These are phyloP conservation scores for Acleris cristana DNA, from an alignment of 2,888 invertebrate genomes.

Conservation along the genomic window DNA sequence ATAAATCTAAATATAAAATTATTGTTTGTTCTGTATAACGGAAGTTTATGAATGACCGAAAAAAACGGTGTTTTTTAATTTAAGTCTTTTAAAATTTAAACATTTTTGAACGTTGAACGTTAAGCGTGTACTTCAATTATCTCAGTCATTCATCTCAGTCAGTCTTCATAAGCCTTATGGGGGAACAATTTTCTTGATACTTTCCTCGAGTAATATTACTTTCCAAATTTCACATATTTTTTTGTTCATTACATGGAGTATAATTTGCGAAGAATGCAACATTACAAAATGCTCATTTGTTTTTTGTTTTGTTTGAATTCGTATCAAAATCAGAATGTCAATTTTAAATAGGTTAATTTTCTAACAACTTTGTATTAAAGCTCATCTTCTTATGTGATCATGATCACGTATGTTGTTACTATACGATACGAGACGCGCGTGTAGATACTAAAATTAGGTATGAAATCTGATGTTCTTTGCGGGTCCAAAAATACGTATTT, in stretches of 20 bases:
- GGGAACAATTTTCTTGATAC: slow-evolving; percentile 62
- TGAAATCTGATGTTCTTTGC: no score
- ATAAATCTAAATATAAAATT: background rate
- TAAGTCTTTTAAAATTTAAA: slow-evolving; percentile 33
- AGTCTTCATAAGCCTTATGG: slow-evolving; percentile 60
- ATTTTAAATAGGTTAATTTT: no score
- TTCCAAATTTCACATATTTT: background rate
- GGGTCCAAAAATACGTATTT: no score
- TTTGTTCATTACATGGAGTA: background rate
- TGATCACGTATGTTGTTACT: no score
- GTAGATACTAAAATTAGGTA: no score
- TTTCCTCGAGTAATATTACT: slow-evolving; percentile 37
- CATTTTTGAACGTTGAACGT: slow-evolving; percentile 31
- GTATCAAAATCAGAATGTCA: no score
- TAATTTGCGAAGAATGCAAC: no score
- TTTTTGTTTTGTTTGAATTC: no score
- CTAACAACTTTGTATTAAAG: no score
- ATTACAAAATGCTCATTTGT: no score
- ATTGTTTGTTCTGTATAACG: background rate
- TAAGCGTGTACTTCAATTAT: slow-evolving; percentile 60
- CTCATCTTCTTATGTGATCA: no score
- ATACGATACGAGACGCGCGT: no score
- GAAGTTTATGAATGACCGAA: background rate
- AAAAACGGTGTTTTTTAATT: slow-evolving; percentile 19
- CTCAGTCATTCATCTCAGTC: slow-evolving; percentile 73